Evolutionary conservation across 2,888 invertebrate species (phyloP).

Genomic region (Hydraecia micacea): DNA sequence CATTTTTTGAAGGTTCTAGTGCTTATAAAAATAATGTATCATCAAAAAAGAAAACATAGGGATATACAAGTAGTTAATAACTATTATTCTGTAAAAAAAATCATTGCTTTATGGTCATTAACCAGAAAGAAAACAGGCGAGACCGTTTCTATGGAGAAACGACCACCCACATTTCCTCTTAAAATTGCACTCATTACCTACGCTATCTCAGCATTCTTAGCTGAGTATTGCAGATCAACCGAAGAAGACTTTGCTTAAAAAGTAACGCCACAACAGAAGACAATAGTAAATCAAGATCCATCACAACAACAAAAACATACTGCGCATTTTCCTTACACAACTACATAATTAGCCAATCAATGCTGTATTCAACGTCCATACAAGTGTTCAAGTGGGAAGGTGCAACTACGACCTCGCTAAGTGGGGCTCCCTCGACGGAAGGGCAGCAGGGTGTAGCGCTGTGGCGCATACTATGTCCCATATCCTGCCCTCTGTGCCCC

Average conservation of each 20-base stretch:
- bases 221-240: not conserved
- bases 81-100: too few relatives aligned
- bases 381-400: not conserved
- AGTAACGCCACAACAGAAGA: conserved; percentile 11
- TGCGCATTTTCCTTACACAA: conserved; percentile 17
- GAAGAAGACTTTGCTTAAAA: not conserved
- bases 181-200: not conserved
- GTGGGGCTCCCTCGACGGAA: too few relatives aligned
- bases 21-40: too few relatives aligned
- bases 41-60: too few relatives aligned
- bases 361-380: conserved; percentile 13
- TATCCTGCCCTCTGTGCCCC: not conserved
- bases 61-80: too few relatives aligned
- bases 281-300: conserved; percentile 10
- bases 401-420: too few relatives aligned
- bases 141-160: too few relatives aligned
- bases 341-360: conserved; percentile 6
- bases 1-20: too few relatives aligned
- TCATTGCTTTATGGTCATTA: too few relatives aligned
- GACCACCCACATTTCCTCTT: too few relatives aligned
- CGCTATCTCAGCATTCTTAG: not conserved
- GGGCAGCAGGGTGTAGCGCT: not conserved
- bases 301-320: conserved; percentile 18
- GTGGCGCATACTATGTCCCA: not conserved
- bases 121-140: too few relatives aligned